Evolutionary conservation across 2,888 invertebrate species (phyloP).

Genomic region (Conus canariensis): DNA sequence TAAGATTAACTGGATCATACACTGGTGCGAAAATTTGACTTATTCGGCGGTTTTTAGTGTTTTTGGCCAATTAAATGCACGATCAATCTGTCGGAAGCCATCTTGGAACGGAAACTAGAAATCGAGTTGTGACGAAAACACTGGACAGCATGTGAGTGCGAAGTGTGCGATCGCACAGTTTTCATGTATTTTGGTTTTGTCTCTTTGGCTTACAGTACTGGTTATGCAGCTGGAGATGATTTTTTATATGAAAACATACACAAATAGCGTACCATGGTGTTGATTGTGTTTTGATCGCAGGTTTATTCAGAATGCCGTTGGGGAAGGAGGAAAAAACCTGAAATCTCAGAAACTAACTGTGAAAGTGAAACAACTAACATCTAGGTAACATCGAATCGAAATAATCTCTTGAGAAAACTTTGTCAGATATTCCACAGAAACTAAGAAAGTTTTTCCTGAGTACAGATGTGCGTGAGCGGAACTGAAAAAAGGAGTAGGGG

Average conservation of each 20-base stretch:
- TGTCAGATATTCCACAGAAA: no score
- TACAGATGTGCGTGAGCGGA: no score
- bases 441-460: no score
- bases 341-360: no score
- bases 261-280: background rate
- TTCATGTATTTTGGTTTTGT: background rate
- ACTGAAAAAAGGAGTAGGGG: no score
- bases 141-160: constrained; percentile 13
- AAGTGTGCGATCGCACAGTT: background rate
- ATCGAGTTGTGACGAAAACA: constrained; percentile 20
- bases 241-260: background rate
- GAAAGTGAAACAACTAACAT: no score
- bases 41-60: background rate
- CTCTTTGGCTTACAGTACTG: background rate
- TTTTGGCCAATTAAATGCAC: background rate
- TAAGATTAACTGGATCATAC: background rate
- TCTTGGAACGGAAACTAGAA: constrained; percentile 43
- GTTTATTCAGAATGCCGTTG: background rate
- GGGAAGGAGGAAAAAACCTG: no score
- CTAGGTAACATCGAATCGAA: no score
- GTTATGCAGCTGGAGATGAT: background rate
- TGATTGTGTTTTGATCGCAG: background rate
- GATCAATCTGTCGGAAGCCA: constrained; percentile 24
- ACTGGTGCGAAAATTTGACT: background rate
- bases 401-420: no score